Evolutionary conservation across 2,113 vertebrate genomes (phyloP).

Genomic region (Emydocephalus ijimae): DNA sequence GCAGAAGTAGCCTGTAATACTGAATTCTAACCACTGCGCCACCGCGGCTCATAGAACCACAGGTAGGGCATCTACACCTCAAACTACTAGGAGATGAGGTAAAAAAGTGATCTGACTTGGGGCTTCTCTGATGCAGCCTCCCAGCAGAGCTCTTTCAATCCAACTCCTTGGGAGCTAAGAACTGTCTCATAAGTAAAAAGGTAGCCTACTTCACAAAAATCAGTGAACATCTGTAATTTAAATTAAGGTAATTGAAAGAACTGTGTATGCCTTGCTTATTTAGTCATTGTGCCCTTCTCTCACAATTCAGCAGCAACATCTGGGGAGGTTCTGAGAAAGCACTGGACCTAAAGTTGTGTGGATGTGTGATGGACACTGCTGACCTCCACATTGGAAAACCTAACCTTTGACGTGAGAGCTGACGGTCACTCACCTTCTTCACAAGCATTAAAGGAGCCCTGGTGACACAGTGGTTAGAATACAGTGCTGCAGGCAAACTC

Average conservation of each 20-base stretch:
- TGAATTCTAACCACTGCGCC: too few species aligned
- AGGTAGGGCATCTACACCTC: not conserved
- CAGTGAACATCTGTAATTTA: not conserved
- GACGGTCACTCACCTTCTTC: not conserved
- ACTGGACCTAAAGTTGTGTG: not conserved
- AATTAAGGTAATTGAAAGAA: not conserved
- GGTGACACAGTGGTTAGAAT: not conserved
- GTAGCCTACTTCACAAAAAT: not conserved
- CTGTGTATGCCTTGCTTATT: not conserved
- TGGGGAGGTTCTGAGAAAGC: not conserved
- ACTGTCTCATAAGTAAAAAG: not conserved
- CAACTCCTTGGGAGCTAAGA: not conserved
- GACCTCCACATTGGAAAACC: not conserved
- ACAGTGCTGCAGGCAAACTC: not conserved
- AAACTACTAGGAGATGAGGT: not conserved
- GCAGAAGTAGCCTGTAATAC: too few species aligned
- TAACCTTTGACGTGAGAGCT: not conserved
- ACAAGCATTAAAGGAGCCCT: not conserved
- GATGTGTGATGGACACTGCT: not conserved
- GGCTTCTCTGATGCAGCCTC: not conserved
- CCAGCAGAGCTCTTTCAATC: not conserved
- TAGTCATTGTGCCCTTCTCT: not conserved
- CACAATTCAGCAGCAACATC: not conserved
- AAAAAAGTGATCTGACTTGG: not conserved
- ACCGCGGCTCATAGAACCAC: not conserved